A percentile compares a stretch with the other conserved stretches of the same genome.
Conservation (phyloP, 2,113 vertebrate species). For the Vulpes ferrilata region DNA sequence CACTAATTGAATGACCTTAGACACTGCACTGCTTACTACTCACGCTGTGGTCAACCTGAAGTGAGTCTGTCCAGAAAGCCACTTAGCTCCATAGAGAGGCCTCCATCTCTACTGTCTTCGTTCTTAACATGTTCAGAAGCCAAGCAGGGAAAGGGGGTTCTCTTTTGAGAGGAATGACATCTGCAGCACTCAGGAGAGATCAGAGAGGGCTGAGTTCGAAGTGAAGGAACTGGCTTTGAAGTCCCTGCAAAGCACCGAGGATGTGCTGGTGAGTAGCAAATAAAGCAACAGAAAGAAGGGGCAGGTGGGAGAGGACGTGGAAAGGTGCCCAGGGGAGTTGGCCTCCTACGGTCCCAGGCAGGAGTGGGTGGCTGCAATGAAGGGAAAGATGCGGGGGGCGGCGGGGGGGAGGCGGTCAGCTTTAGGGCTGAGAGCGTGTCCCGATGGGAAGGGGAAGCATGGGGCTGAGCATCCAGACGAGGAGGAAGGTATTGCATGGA, state of each 20-base stretch:
- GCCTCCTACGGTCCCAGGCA: neutral
- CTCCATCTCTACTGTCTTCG: neutral
- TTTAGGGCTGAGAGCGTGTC: neutral
- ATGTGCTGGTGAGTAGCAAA: neutral
- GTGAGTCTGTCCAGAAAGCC: neutral
- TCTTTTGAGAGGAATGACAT: neutral
- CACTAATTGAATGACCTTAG: rapidly evolving
- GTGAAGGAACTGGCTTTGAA: neutral
- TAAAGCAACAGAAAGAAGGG: neutral
- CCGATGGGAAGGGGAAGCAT: neutral
- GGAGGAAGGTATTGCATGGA: neutral
- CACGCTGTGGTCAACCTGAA: neutral
- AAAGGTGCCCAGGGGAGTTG: rapidly evolving
- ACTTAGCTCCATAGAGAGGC: neutral
- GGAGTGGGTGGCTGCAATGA: rapidly evolving
- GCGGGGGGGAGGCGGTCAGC: too few species aligned
- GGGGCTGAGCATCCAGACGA: neutral
- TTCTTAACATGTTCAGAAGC: neutral
- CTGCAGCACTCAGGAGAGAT: neutral
- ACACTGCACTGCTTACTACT: neutral
- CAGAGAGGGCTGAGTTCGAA: neutral
- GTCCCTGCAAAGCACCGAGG: neutral
- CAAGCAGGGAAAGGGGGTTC: neutral
- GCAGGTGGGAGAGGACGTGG: neutral
- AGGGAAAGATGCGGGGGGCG: neutral